These are phyloP conservation scores for Papilio polyxenes DNA, from an alignment of 1,140 invertebrate genomes.

Conservation along the genomic window DNA sequence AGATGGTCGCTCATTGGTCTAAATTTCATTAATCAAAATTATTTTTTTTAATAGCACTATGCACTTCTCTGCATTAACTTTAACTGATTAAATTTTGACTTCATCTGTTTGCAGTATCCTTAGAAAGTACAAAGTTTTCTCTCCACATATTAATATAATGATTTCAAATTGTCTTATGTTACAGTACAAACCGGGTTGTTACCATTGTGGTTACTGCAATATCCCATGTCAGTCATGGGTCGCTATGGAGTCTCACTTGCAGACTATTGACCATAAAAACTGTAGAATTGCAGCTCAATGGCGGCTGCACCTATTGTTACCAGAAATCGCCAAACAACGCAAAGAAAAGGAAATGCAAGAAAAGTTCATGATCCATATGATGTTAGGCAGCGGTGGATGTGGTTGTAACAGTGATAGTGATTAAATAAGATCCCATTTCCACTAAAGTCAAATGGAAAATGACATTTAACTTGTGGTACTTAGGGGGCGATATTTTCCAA, in stretches of 20 bases:
- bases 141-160: neutral
- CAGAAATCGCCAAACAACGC: constrained; percentile 2
- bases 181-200: constrained; percentile 29
- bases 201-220: constrained; percentile 51
- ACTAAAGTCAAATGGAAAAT: too few species aligned
- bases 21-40: too few species aligned
- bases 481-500: too few species aligned
- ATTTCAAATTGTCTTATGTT: constrained; percentile 18
- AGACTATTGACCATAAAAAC: constrained; percentile 37
- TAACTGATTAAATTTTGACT: too few species aligned
- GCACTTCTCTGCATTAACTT: too few species aligned
- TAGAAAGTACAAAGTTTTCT: too few species aligned
- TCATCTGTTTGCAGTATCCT: too few species aligned
- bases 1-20: too few species aligned
- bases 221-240: constrained; percentile 21
- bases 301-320: constrained; percentile 13
- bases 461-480: too few species aligned
- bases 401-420: neutral
- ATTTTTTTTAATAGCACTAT: too few species aligned
- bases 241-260: constrained; percentile 40
- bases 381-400: neutral
- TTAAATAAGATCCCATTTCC: neutral
- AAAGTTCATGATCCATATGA: constrained; percentile 20
- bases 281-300: constrained; percentile 1
- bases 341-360: neutral